A percentile compares a stretch with the other conserved stretches of the same genome.
Conservation (phyloP, 2,888 invertebrate genomes). For the Lagria hirta region DNA sequence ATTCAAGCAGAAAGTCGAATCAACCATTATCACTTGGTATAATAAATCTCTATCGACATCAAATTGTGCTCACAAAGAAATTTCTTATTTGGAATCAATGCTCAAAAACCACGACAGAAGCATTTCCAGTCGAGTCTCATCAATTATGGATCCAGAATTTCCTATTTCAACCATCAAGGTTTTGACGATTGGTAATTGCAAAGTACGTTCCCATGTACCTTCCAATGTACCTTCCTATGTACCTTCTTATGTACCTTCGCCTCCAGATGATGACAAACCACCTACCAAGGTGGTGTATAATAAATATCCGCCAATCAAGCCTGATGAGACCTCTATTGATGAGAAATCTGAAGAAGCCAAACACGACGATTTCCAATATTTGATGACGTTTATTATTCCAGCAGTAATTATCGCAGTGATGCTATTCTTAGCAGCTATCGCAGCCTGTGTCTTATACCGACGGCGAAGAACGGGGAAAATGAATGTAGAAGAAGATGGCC, state of each 20-base stretch:
- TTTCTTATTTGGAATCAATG: slow-evolving; percentile 69
- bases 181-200: slow-evolving; percentile 63
- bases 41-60: slow-evolving; percentile 76
- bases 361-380: slow-evolving; percentile 66
- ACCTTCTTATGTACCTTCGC: too few species aligned
- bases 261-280: too few species aligned
- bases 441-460: slow-evolving; percentile 86
- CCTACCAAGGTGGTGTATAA: too few species aligned
- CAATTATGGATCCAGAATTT: slow-evolving; percentile 71
- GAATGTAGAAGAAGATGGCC: slow-evolving; percentile 79
- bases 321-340: slow-evolving; percentile 44
- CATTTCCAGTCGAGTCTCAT: slow-evolving; percentile 62
- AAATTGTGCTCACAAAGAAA: slow-evolving; percentile 76
- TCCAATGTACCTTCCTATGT: too few species aligned
- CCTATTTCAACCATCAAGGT: slow-evolving; percentile 67
- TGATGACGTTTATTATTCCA: slow-evolving; percentile 85
- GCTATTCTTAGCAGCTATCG: slow-evolving; percentile 81
- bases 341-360: slow-evolving; percentile 53
- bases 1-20: slow-evolving; percentile 63
- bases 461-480: slow-evolving; percentile 82
- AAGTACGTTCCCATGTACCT: slow-evolving; percentile 32
- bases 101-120: slow-evolving; percentile 68
- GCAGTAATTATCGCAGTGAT: slow-evolving; percentile 85
- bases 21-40: slow-evolving; percentile 75
- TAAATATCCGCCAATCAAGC: slow-evolving; percentile 39